Evolutionary conservation across 2,888 invertebrate species (phyloP), one percentile per base, ranked within the genome.

Genomic region (Himalopsyche anomala): DNA sequence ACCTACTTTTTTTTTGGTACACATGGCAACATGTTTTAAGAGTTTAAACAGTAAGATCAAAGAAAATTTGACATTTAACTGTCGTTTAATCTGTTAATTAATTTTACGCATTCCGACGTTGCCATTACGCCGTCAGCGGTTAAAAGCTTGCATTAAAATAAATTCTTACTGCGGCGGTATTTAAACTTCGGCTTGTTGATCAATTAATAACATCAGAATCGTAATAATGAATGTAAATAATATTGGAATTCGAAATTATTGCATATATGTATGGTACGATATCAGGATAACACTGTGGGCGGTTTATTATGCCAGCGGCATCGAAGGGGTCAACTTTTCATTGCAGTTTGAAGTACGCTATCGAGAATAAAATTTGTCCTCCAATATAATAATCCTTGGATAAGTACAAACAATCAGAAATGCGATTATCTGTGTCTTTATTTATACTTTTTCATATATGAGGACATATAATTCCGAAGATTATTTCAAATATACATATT

Each of bases 261-360:
- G 62, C 62, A 62, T 15, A 19, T 19, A 62, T 28, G 62, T 62
- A 62, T 11, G 62, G 62, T 28, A 62, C 28, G 62, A 62, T 62
- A 62, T 62, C 19, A 62, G 19, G 11, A 28, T 62, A n/a, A 19
- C 62, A 19, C 62, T 62, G 62, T 62, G 62, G 62, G 62, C 62
- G 62, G 62, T 62, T 62, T 62, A 56, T 62, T 62, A 62, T 28
- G 19, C 28, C 11, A n/a, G n/a, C 62, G n/a, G 62, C 62, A 62
- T 62, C 62, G 62, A 19, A 62, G 62, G 62, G 62, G 62, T 62
- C 62, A 62, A 62, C 62, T 62, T 62, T 62, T 62, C 62, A 62
- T 62, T 62, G 62, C 62, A 19, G 11, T 19, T 19, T 62, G 62
- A 62, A 28, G 62, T 28, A 62, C n/a, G 62, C 62, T 62, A 62